Percentiles rank a stretch among this genome's conserved stretches.
Conservation (phyloP, 1,140 invertebrate species). For the Philopotamus ludificatus region DNA sequence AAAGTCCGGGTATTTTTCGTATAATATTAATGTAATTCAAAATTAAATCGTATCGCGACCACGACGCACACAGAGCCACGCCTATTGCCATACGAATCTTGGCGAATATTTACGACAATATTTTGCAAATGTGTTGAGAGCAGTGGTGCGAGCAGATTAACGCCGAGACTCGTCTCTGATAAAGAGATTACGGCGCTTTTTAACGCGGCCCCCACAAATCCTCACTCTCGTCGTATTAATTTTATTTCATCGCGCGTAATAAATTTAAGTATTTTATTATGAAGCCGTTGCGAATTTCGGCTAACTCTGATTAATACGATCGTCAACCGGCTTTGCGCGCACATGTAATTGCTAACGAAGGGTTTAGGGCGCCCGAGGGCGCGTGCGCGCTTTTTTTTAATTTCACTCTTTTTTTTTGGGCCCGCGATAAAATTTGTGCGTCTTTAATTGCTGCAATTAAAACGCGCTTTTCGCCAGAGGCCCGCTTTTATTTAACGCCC, state of each 20-base stretch:
- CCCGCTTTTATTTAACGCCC: no score
- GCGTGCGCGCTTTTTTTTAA: neutral
- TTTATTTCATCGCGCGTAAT: slow-evolving; percentile 11
- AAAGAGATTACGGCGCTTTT: neutral
- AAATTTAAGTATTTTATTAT: slow-evolving; percentile 23
- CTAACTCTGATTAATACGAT: slow-evolving; percentile 26
- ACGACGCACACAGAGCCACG: no score
- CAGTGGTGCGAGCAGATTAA: neutral
- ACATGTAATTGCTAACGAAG: slow-evolving; percentile 13
- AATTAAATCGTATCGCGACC: no score
- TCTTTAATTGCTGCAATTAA: neutral
- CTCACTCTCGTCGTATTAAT: slow-evolving; percentile 7
- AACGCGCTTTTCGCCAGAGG: no score
- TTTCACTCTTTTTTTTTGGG: neutral
- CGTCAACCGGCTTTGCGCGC: slow-evolving; percentile 21
- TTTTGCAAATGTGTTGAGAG: neutral
- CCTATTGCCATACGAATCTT: neutral
- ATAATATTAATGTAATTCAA: no score
- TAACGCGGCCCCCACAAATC: slow-evolving; percentile 4
- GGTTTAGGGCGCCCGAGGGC: neutral
- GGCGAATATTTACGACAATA: neutral
- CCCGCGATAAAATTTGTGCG: slow-evolving; percentile 1
- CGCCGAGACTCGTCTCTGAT: neutral
- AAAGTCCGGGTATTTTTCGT: no score
- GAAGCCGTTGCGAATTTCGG: slow-evolving; percentile 18